Base-by-base conservation (phyloP, 2,888 invertebrate genomes). In the Cryptus viduatorius region DNA sequence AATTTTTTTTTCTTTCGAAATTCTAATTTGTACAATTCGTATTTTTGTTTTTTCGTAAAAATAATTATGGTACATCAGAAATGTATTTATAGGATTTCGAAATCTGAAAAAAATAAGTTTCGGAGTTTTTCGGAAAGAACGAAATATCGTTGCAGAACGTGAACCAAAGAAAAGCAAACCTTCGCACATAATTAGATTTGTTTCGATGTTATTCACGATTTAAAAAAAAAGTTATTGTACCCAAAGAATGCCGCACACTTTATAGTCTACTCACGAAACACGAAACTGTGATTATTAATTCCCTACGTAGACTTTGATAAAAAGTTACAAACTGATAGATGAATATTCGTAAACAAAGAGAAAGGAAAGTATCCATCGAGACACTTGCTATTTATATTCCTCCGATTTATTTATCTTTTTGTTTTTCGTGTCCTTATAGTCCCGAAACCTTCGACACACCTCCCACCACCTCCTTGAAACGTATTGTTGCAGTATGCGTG, bases 401-500 rank as follows among this genome's bases (percentile, higher is more conserved):
- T 14, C 46, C 61, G 5, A 75, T 69, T 64, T 59, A 7, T 50
- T 46, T 75, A 71, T 79, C 14, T 48, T 50, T 53, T 76, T 71
- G 24, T 67, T 56, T 50, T 31, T 19, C 29, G 10, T 48, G 67
- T 82, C 50, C 67, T 29, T 8, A 37, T 37, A 37, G 10, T 59
- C 48, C 56, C 37, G 42, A 19, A 59, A 44, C 76, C 79, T 79
- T 19, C 19, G 16, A 7, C 42, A 61, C 59, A 24, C 44, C 48
- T 29, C 69, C 46, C 16, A 12, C 48, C 29, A 59, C 61, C 76
- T n/a, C 76, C 86, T 86, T 87, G 73, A 89, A 88, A 88, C 83
- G 87, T 89, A 88, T 92, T 90, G 89, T 90, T 92, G 87, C 91
- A 92, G 92, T 92, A 90, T 89, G 90, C 91, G 90, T 90, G 92